Percentiles rank a stretch among this genome's conserved stretches.
Conservation (phyloP, 2,113 vertebrate species). For the Lucifuga dentata region DNA sequence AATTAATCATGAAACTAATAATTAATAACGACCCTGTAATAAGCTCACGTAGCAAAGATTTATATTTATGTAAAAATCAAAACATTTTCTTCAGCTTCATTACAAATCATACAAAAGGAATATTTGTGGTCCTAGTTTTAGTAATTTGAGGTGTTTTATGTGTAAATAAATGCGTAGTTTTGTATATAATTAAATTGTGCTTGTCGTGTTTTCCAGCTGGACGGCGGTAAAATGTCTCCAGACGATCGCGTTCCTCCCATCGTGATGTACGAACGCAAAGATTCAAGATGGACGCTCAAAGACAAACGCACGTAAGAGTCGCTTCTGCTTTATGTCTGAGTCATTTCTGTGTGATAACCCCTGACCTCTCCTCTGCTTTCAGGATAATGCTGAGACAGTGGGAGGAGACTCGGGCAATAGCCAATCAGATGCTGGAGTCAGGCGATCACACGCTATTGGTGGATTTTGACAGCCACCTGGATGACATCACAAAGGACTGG, state of each 20-base stretch:
- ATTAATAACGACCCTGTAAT: no score
- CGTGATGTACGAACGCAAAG: conserved; percentile 88
- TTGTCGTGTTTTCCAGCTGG: conserved; percentile 75
- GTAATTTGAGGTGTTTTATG: no score
- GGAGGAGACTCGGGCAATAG: conserved; percentile 87
- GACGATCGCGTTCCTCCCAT: conserved; percentile 88
- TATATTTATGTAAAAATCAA: no score
- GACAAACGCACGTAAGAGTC: conserved; percentile 90
- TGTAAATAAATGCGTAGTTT: no score
- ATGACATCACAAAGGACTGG: conserved; percentile 93
- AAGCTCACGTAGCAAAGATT: no score
- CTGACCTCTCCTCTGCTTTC: conserved; percentile 14
- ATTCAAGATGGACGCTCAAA: conserved; percentile 87
- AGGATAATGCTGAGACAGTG: conserved; percentile 94
- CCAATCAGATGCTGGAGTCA: conserved; percentile 84
- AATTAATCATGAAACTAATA: no score
- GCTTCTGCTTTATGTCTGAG: no score
- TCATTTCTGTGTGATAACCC: no score
- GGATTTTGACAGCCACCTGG: conserved; percentile 92
- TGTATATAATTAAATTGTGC: no score
- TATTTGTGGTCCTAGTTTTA: no score
- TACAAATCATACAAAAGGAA: no score
- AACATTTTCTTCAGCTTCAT: no score
- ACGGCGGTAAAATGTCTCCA: conserved; percentile 87
- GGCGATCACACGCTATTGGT: conserved; percentile 85